A percentile compares a stretch with the other conserved stretches of the same genome.
These are phyloP conservation scores for Podargus strigoides DNA, from an alignment of 2,797 vertebrate species.

Conservation along the genomic window DNA sequence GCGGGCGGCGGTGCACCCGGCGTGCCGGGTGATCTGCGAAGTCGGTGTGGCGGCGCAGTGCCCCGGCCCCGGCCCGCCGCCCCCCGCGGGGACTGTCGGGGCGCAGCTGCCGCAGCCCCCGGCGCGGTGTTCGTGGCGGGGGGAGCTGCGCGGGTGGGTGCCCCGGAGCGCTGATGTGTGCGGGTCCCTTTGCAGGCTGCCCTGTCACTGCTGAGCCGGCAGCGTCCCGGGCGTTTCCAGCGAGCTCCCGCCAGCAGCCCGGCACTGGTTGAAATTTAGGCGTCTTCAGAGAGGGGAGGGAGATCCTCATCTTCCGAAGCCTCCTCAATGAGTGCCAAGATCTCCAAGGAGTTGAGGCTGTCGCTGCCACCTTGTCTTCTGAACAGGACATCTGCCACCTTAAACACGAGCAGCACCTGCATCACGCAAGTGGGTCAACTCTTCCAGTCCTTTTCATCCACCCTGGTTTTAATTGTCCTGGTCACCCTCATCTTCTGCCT, in stretches of 20 bases:
- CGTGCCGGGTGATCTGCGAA: neutral
- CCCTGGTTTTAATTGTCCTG: slow-evolving; percentile 90
- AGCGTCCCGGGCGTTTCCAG: neutral
- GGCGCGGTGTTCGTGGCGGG: neutral
- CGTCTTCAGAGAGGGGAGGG: slow-evolving; percentile 49
- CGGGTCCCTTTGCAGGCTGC: slow-evolving; percentile 69
- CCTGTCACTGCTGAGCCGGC: slow-evolving; percentile 34
- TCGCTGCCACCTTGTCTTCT: slow-evolving; percentile 82
- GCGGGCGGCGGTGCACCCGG: neutral
- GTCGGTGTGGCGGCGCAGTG: neutral
- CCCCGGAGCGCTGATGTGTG: slow-evolving; percentile 55
- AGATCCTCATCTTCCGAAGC: slow-evolving; percentile 65
- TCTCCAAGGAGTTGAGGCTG: slow-evolving; percentile 82
- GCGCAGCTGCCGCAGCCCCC: slow-evolving; percentile 9
- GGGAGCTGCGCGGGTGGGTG: neutral
- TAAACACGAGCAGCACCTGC: slow-evolving; percentile 80
- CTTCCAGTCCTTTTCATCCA: slow-evolving; percentile 91
- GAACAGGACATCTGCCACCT: slow-evolving; percentile 77
- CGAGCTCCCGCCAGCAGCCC: neutral
- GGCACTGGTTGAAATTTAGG: neutral
- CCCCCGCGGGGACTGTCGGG: too few species aligned
- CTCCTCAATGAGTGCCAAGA: slow-evolving; percentile 85
- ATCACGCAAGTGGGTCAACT: slow-evolving; percentile 85
- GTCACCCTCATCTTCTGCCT: slow-evolving; percentile 89
- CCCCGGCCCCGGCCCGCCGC: neutral